Evolutionary conservation across 2,113 vertebrate species (phyloP), one percentile per base, ranked within the genome.

Genomic region (Brienomyrus longianalis): DNA sequence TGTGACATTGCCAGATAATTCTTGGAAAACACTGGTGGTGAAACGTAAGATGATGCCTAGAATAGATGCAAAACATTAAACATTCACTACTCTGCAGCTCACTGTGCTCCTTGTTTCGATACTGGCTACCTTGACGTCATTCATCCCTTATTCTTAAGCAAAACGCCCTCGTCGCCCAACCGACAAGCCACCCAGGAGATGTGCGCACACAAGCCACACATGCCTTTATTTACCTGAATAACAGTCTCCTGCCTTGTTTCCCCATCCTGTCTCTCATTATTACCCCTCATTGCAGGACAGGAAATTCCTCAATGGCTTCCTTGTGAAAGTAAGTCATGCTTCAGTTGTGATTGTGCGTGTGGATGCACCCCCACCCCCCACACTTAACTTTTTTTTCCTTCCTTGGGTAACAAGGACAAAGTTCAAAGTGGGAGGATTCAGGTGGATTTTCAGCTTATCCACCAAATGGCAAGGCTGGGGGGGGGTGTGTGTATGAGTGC

Each of bases 231-330:
- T 95, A 95, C 94, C 92, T 95, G 94, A 97, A 95, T 99, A 99
- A 99, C 98, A 96, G 97, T 96, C 91, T 96, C 96, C 97, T 97
- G 95, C 98, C 97, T 98, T 99, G 97, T 99, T 96, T 92, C 96
- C 97, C 62, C 89, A 91, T 90, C 27, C 96, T 97, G 90, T 90
- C 52, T 89, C 96, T 94, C 96, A 83, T 92, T 87, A 90, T 93
- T 90, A 89, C 77, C 84, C 89, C 39, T 43, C 80, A 66, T 89
- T 98, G 97, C 98, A 99, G 98, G 98, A 99, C 98, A 99, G 98
- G 97, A 99, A 99, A 97, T 99, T 98, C 98, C 99, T 99, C 98
- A 99, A 99, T 97, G 98, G 98, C 98, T 98, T 99, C 97, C 98
- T 99, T 99, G 95, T 96, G 97, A 99, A 99, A 99, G 98, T 99